Evolutionary conservation across 2,113 vertebrate species (phyloP), one percentile per base, ranked within the genome.

Genomic region (Shinisaurus crocodilurus): DNA sequence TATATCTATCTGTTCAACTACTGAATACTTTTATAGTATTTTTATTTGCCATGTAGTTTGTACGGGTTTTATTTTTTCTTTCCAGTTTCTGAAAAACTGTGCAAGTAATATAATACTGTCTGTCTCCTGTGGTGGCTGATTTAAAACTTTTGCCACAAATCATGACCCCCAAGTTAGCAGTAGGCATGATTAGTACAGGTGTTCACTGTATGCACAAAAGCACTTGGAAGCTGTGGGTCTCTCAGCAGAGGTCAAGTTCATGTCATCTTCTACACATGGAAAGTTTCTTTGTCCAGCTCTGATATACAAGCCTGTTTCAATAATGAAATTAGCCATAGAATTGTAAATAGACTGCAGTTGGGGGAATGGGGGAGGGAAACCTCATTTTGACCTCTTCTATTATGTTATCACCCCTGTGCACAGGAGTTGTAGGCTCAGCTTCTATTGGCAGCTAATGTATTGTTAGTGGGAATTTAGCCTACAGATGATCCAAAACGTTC

Each of bases 171-270:
- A 0, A 91, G 90, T 88, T 94, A 95, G 89, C 90, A 34, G 91
- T 92, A 91, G 92, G 90, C 16, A 10, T 92, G 95, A 94, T 96
- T 94, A 93, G 93, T 94, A 95, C 95, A 96, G 95, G 95, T 96
- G 95, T 94, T 95, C 89, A 15, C 90, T 86, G 88, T 92, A 92
- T 89, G 85, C 93, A 96, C 92, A 94, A 93, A 94, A 93, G 93
- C 65, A 63, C 90, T 95, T 91, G 81, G 40, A 82, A 90, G 75
- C 89, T 88, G 89, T 40, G 45, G 92, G 91, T 88, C 91, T 94
- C 90, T 89, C 85, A 91, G 90, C 92, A 94, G 90, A 94, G 94
- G 89, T 93, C 91, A 93, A 96, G 88, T 93, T 93, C 67, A 83
- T 95, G 95, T 94, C 88, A 75, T 94, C 94, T 94, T 95, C 95